Evolutionary conservation across 2,113 vertebrate species (phyloP).

Genomic region (Halichoeres trimaculatus): DNA sequence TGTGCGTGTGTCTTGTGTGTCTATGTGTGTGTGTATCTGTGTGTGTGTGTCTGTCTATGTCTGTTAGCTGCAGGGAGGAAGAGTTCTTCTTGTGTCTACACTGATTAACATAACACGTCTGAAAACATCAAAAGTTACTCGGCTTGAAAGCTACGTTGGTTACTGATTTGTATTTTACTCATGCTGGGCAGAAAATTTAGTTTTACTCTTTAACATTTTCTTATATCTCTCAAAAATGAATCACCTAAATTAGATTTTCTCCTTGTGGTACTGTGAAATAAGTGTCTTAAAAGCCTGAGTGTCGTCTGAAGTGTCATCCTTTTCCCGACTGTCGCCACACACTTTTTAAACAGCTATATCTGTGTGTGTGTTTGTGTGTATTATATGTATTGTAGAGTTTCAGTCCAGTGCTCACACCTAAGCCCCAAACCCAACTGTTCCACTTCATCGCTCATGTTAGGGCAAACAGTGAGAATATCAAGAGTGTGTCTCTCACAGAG

Average conservation of each 20-base stretch:
- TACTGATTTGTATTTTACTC: neutral
- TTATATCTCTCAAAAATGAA: too few relatives aligned
- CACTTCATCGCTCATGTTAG: conserved; percentile 47
- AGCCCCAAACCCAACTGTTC: conserved; percentile 29
- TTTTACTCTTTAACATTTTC: too few relatives aligned
- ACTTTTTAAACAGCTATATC: neutral
- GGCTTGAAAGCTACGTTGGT: conserved; percentile 10
- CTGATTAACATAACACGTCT: conserved; percentile 38
- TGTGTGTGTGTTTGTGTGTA: conserved; percentile 13
- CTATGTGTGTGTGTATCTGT: conserved; percentile 16
- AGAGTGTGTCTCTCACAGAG: conserved; percentile 46
- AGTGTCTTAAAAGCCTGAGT: neutral
- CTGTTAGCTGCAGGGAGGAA: conserved; percentile 31
- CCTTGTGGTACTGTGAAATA: neutral
- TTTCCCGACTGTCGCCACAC: neutral
- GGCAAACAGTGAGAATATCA: conserved; percentile 46
- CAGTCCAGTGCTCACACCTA: conserved; percentile 34
- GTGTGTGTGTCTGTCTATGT: conserved; percentile 8
- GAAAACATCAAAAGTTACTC: conserved; percentile 34
- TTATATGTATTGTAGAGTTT: conserved; percentile 26
- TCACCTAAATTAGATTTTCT: neutral
- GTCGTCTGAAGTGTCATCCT: neutral
- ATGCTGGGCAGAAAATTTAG: too few relatives aligned
- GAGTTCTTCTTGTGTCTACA: conserved; percentile 38
- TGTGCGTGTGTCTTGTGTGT: conserved; percentile 14